Evolutionary conservation across 2,113 vertebrate species (phyloP).

Genomic region (Onychostoma macrolepis): DNA sequence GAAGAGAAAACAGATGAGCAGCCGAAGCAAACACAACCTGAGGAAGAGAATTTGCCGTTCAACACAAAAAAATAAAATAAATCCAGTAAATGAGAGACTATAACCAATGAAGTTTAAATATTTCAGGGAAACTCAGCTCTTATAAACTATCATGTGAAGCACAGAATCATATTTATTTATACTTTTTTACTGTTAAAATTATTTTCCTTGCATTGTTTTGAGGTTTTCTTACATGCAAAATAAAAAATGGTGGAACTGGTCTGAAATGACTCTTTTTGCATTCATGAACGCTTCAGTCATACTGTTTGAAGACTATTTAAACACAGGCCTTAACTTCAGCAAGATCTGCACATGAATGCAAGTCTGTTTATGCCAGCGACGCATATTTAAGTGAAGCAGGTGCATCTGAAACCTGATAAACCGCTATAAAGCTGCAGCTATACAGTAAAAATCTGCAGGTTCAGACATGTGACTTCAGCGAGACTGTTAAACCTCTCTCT

Average conservation of each 20-base stretch:
- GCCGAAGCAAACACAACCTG: not conserved
- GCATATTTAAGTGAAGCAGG: slow-evolving; percentile 11
- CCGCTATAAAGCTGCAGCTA: not conserved
- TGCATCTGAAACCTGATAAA: slow-evolving; percentile 43
- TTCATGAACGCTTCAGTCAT: not conserved
- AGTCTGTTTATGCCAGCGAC: not conserved
- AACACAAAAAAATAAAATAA: not conserved
- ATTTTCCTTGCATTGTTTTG: not conserved
- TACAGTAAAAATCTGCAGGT: slow-evolving; percentile 7
- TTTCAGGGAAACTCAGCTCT: not conserved
- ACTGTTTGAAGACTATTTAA: not conserved
- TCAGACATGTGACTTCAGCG: slow-evolving; percentile 15
- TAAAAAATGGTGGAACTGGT: not conserved
- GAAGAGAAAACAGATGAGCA: slow-evolving; percentile 38
- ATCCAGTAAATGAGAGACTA: not conserved
- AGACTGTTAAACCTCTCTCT: slow-evolving; percentile 25
- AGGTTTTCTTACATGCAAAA: not conserved
- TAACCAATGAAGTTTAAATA: not conserved
- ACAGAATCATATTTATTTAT: slow-evolving; percentile 1
- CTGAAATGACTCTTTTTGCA: not conserved
- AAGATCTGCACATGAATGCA: too few relatives aligned
- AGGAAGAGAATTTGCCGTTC: slow-evolving; percentile 48
- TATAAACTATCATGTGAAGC: not conserved
- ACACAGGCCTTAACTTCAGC: not conserved
- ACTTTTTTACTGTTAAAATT: not conserved